A percentile compares a stretch with the other conserved stretches of the same genome.
phyloP scores from a whole-genome alignment of 35 echinoderm and acorn worm species.

The Chiridota heheva region DNA sequence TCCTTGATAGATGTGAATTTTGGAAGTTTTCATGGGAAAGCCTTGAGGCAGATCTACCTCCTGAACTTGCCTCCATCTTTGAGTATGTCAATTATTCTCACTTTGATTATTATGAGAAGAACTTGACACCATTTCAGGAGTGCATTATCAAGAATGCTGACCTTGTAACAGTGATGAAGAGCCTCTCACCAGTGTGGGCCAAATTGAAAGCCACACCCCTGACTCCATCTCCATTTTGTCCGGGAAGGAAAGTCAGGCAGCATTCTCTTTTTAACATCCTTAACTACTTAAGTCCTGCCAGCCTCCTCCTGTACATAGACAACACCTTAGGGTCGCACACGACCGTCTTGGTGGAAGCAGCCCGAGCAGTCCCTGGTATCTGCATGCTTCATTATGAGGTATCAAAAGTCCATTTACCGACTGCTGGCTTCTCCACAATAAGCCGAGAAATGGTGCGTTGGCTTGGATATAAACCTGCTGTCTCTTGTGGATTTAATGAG shows the following conservation, averaged over 20 bases:
- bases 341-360: not conserved
- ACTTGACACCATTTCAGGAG: not conserved
- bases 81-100: not conserved
- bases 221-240: not conserved
- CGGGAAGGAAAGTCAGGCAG: not conserved
- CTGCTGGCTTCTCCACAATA: not conserved
- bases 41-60: not conserved
- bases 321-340: conserved; percentile 6
- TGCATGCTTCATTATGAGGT: conserved; percentile 10
- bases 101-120: conserved; percentile 4
- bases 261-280: conserved; percentile 14
- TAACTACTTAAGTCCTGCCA: not conserved
- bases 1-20: conserved; percentile 18
- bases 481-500: conserved; percentile 20
- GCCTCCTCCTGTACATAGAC: conserved; percentile 14
- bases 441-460: not conserved
- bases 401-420: not conserved
- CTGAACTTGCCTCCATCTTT: not conserved
- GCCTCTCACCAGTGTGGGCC: not conserved
- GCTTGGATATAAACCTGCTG: conserved; percentile 13
- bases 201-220: not conserved
- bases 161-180: conserved; percentile 16
- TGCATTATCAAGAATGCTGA: not conserved
- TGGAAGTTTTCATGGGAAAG: conserved; percentile 2
- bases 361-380: not conserved